Evolutionary conservation across 2,113 vertebrate genomes (phyloP).

Genomic region (Coracopsis vasa): DNA sequence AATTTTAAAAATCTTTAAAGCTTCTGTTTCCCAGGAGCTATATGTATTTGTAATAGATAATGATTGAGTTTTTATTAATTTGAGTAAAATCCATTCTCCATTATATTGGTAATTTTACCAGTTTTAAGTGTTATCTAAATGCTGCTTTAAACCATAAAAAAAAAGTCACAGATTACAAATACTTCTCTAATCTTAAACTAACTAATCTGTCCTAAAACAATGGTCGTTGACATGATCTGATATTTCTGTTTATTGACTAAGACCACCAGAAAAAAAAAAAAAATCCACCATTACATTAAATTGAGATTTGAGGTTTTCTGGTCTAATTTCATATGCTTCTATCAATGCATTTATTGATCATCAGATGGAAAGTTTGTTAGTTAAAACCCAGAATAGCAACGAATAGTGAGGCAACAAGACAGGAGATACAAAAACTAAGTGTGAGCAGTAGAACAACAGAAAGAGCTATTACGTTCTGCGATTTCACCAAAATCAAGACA

Average conservation of each 20-base stretch:
- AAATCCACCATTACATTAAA: neutral
- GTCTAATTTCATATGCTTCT: neutral
- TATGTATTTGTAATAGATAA: neutral
- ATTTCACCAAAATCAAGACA: neutral
- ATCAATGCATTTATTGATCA: neutral
- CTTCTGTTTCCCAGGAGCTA: neutral
- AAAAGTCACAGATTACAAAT: neutral
- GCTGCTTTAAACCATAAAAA: neutral
- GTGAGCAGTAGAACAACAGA: neutral
- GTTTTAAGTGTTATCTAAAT: neutral
- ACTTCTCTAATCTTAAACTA: neutral
- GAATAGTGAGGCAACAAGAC: neutral
- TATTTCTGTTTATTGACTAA: neutral
- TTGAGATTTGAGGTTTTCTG: neutral
- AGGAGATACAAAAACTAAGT: neutral
- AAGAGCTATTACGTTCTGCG: accelerated
- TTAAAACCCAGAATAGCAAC: neutral
- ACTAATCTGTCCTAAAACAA: neutral
- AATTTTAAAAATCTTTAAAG: neutral
- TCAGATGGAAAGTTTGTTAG: neutral
- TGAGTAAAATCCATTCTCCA: neutral
- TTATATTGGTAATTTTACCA: neutral
- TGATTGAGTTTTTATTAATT: neutral
- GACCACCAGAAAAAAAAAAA: neutral
- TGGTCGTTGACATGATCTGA: neutral